Evolutionary conservation across 2,888 invertebrate genomes (phyloP).

Genomic region (Flexamia atlantica): DNA sequence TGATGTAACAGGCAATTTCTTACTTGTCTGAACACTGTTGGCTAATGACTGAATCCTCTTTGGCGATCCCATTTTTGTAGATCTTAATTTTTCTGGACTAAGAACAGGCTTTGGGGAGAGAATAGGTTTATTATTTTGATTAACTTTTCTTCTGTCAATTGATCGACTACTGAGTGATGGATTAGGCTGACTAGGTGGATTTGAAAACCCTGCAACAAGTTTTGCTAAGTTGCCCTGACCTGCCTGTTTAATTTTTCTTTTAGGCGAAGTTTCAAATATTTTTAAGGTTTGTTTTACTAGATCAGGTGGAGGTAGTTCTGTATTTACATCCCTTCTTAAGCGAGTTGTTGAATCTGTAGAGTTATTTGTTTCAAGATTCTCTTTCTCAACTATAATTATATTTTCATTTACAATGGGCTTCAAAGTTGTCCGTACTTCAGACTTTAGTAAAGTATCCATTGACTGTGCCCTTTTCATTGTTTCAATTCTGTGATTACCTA

Average conservation of each 20-base stretch:
- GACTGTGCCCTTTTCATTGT: slow-evolving; percentile 91
- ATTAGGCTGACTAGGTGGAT: slow-evolving; percentile 32
- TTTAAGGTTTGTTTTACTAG: slow-evolving; percentile 91
- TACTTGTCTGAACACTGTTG: background rate
- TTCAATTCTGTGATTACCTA: slow-evolving; percentile 72
- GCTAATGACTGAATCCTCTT: slow-evolving; percentile 9
- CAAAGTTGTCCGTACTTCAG: slow-evolving; percentile 74
- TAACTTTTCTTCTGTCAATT: slow-evolving; percentile 51
- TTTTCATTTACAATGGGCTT: slow-evolving; percentile 71
- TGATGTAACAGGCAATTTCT: background rate
- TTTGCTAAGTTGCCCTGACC: slow-evolving; percentile 13
- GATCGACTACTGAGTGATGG: slow-evolving; percentile 4
- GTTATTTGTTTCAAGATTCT: background rate
- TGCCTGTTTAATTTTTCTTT: slow-evolving; percentile 62
- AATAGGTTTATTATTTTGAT: slow-evolving; percentile 75
- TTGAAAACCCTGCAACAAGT: slow-evolving; percentile 22
- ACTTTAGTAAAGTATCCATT: slow-evolving; percentile 88
- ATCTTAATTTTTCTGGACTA: slow-evolving; percentile 67
- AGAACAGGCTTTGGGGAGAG: slow-evolving; percentile 75
- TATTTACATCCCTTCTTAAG: slow-evolving; percentile 74
- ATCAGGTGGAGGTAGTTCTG: slow-evolving; percentile 92
- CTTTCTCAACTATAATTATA: slow-evolving; percentile 73
- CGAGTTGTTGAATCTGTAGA: background rate
- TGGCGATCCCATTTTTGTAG: slow-evolving; percentile 26
- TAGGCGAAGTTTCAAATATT: slow-evolving; percentile 82